Evolutionary conservation across 2,888 invertebrate species (phyloP), one percentile per base, ranked within the genome.

Genomic region (Scaptomyza polygonia): DNA sequence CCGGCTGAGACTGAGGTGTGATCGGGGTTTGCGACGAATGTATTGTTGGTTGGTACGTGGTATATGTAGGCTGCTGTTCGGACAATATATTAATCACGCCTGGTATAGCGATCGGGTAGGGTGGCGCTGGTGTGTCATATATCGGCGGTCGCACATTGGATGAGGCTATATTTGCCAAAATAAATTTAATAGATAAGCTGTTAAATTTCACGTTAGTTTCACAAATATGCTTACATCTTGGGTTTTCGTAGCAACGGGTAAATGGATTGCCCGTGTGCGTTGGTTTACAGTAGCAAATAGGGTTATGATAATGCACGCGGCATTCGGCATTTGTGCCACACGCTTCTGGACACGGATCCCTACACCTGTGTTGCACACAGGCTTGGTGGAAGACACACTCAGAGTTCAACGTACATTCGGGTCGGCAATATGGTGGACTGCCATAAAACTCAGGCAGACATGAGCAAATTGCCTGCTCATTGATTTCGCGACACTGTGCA

Each of bases 361-460:
- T 91, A 78, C 95, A 95, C 90, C 94, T 95, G 65, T 93, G 93
- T 84, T 94, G 93, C 12, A 94, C 93, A 82, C 95, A 95, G 25
- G 95, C 95, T 67, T 93, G 90, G 71, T 94, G 92, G 70, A 92
- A 92, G 1, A 93, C 72, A 88, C 95, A 95, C 89, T 95, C 95
- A 30, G 93, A 92, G 86, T 96, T 95, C 56, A 93, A 93, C 11
- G 94, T 93, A 89, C 96, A 96, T 90, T 96, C 96, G 0, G 96
- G 96, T 70, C 94, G 93, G 88, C 96, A 97, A 71, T 94, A 94
- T 5, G 96, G 96, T 30, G 97, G 96, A n/a, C 93, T 93, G 29
- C 95, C 95, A 48, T 93, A 92, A 90, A 94, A 96, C 42, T 94
- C 93, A 2, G 94, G 93, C 12, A 94, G 92, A 83, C 96, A 96